Percentiles rank a stretch among this genome's conserved stretches.
Evolutionary conservation across 2,888 invertebrate genomes (phyloP).

Genomic region (Philhelius pedissequus): DNA sequence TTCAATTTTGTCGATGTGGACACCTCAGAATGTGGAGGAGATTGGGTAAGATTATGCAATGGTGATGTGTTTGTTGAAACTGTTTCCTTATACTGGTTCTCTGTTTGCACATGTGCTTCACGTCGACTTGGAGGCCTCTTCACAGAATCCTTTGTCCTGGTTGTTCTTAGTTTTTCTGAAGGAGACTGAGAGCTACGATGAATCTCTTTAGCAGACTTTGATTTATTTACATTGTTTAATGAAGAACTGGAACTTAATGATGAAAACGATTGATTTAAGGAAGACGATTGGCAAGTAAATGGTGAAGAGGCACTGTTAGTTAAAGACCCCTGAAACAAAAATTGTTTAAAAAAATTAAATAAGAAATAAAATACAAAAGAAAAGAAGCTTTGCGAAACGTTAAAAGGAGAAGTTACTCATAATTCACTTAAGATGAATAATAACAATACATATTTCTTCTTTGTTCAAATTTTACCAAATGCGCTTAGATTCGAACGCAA

Average conservation of each 20-base stretch:
- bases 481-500: too few relatives aligned
- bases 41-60: neutral
- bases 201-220: neutral
- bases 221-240: neutral
- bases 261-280: neutral
- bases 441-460: too few relatives aligned
- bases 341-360: neutral
- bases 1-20: neutral
- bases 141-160: neutral
- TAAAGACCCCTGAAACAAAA: neutral
- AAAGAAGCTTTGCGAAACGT: too few relatives aligned
- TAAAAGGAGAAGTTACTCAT: too few relatives aligned
- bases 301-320: neutral
- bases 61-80: neutral
- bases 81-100: neutral
- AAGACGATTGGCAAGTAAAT: neutral
- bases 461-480: too few relatives aligned
- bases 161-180: neutral
- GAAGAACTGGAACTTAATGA: neutral
- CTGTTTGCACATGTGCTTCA: slow-evolving; percentile 47
- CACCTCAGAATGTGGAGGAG: neutral
- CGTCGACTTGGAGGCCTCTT: neutral
- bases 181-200: neutral
- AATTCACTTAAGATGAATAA: too few relatives aligned
- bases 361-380: too few relatives aligned